Base-by-base conservation (phyloP, 1,140 invertebrate species). In the Hylyphantes graminicola region DNA sequence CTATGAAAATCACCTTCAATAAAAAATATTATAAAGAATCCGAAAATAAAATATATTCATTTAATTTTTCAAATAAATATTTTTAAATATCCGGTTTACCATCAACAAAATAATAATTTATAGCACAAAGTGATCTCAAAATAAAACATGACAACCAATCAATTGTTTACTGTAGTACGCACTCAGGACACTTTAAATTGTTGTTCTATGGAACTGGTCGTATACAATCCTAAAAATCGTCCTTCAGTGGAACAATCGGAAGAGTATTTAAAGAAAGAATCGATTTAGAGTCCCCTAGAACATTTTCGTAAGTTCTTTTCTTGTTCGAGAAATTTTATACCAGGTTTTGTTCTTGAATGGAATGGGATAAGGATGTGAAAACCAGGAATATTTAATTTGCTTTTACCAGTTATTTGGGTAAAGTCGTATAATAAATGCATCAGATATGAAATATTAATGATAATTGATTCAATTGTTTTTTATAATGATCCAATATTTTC, bases 191-290 rank as follows among this genome's bases (percentile, higher is more conserved):
- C 68, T 70, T 53, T 48, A 70, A 50, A 53, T 51, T n/a, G 54
- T n/a, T 70, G 48, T 50, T 70, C 68, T 48, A 7, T 51, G n/a
- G 12, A 70, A 70, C 50, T 70, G 68, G 50, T 70, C 54, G 50
- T 54, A 70, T 70, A 70, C 68, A 70, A 70, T 51, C 68, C 68
- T 51, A 70, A 70, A 70, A 70, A 70, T 53, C 54, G 68, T 70
- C 54, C 50, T 70, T 51, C 15, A 70, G 68, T 17, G 1, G 48
- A 70, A 17, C 68, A 48, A 70, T 70, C 19, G 68, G 54, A 70
- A 70, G 50, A 70, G 68, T 70, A 70, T 70, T 70, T 70, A 70
- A 70, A 17, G 67, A 51, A 70, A 70, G 68, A 70, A 70, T 70
- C n/a, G 68, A 51, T 53, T 8, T n/a, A 48, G n/a, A 70, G 68